phyloP scores from a whole-genome alignment of 2,888 invertebrate species.

The Callimorpha dominula region DNA sequence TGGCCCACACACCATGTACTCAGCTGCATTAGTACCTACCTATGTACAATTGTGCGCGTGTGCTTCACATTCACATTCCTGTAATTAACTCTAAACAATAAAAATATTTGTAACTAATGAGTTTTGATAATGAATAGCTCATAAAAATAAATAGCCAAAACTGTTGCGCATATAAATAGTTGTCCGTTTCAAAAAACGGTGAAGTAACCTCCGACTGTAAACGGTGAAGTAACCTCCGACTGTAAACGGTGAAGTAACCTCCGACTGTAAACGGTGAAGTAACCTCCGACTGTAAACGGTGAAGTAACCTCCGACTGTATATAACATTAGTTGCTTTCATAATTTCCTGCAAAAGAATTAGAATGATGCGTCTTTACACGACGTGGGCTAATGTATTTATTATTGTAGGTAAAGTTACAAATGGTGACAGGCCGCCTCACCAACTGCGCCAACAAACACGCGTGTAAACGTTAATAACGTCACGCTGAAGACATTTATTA shows the following conservation, averaged over 20 bases:
- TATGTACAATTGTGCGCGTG: slow-evolving; percentile 17
- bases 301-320: slow-evolving; percentile 7
- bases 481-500: slow-evolving; percentile 5
- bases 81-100: slow-evolving; percentile 42
- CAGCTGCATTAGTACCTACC: background rate
- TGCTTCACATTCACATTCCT: slow-evolving; percentile 36
- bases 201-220: slow-evolving; percentile 7
- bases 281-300: no score
- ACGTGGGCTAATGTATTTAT: background rate
- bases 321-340: background rate
- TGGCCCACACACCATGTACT: background rate
- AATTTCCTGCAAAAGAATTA: background rate
- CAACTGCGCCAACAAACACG: background rate
- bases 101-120: slow-evolving; percentile 51
- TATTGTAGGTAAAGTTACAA: background rate
- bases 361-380: background rate
- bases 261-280: background rate
- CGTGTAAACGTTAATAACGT: background rate
- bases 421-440: background rate
- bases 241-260: slow-evolving; percentile 15
- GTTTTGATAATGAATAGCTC: slow-evolving; percentile 50
- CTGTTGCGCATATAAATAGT: slow-evolving; percentile 34
- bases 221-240: slow-evolving; percentile 10
- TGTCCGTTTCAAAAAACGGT: slow-evolving; percentile 24
- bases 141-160: slow-evolving; percentile 37